Base-by-base conservation (phyloP, 2,888 invertebrate species). In the Agrypnus murinus region DNA sequence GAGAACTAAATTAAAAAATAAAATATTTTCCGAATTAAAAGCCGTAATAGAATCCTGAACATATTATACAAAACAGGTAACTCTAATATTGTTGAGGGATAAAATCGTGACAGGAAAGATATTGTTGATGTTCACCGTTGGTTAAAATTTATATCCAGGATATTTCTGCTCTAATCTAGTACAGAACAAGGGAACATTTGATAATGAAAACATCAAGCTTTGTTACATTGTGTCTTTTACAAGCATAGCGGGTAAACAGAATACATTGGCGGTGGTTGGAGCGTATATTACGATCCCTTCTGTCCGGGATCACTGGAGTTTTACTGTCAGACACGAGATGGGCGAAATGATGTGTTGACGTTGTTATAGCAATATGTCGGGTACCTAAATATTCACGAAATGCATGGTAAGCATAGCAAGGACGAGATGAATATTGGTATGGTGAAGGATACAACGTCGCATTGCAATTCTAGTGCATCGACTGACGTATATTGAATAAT, bases 351-450 rank as follows among this genome's bases (percentile, higher is more conserved):
- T 74, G 78, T 80, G 79, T 77, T 77, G 77, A 78, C 76, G 75
- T 67, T 59, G 53, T 74, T 75, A 76, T 69, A 72, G 76, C 75
- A 74, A 76, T 78, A 77, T 77, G 76, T 76, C 69, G 72, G 62
- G 67, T 66, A 70, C 75, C 74, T 77, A 77, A 77, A 77, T 79
- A 77, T 78, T 78, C 76, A 75, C 76, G 74, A 77, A 78, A 78
- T 77, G 76, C 77, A 74, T 63, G 64, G 68, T 12, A 17, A n/a
- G 65, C 58, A 34, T 12, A 25, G 14, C n/a, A 59, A 48, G 55
- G 36, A 48, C 25, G 36, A 55, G 48, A 62, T 38, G 66, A 59
- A 59, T 66, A 48, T 59, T 31, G 43, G 63, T 34, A 31, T 25
- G 8, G 17, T 34, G 59, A 25, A 25, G 25, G 43, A 40, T 60